Evolutionary conservation across 2,888 invertebrate genomes (phyloP).

Genomic region (Pandemis heparana): DNA sequence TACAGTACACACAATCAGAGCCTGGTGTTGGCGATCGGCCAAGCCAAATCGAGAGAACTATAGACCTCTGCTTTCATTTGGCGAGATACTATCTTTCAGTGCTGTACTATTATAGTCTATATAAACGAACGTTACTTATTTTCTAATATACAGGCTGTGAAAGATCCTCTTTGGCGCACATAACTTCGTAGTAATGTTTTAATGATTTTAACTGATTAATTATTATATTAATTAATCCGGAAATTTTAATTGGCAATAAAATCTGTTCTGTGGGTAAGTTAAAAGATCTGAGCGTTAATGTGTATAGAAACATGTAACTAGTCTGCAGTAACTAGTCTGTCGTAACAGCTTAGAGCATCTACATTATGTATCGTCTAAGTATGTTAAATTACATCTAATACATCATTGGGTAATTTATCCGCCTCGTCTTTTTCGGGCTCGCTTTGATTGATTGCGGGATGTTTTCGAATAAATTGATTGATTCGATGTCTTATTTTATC

Average conservation of each 20-base stretch:
- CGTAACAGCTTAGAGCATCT: too few relatives aligned
- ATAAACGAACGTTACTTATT: neutral
- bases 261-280: too few relatives aligned
- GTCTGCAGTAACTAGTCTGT: too few relatives aligned
- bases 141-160: too few relatives aligned
- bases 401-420: slow-evolving; percentile 40
- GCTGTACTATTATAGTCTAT: slow-evolving; percentile 3
- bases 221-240: too few relatives aligned
- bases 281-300: too few relatives aligned
- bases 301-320: too few relatives aligned
- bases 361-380: neutral
- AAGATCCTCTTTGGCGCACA: too few relatives aligned
- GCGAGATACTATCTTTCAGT: slow-evolving; percentile 61
- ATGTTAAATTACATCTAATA: slow-evolving; percentile 30
- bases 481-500: slow-evolving; percentile 29
- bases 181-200: too few relatives aligned
- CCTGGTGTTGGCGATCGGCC: slow-evolving; percentile 63
- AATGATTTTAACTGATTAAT: too few relatives aligned
- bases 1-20: slow-evolving; percentile 73
- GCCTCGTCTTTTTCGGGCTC: slow-evolving; percentile 25
- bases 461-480: slow-evolving; percentile 39
- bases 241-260: too few relatives aligned
- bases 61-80: slow-evolving; percentile 70
- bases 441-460: slow-evolving; percentile 40
- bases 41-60: slow-evolving; percentile 60